phyloP scores from a whole-genome alignment of 2,888 invertebrate species.

The Noctua janthina region DNA sequence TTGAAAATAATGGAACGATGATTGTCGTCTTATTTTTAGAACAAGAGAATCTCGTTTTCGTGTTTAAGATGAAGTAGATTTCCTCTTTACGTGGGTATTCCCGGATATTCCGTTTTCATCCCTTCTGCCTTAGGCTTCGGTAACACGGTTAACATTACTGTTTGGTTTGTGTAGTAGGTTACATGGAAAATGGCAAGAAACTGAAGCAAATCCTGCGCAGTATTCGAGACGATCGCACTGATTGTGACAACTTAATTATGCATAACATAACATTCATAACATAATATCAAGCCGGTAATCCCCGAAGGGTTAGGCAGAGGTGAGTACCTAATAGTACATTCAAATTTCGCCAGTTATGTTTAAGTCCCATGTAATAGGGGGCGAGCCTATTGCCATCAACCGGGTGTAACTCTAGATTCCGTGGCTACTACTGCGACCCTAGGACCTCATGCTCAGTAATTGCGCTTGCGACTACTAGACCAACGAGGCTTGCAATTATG shows the following conservation, averaged over 20 bases:
- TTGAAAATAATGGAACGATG: not conserved
- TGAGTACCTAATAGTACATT: too few species aligned
- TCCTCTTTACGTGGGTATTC: not conserved
- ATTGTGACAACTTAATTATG: not conserved
- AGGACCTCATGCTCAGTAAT: too few species aligned
- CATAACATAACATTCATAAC: too few species aligned
- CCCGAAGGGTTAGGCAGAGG: too few species aligned
- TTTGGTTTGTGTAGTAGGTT: not conserved
- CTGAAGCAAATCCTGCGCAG: not conserved
- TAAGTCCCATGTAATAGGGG: too few species aligned
- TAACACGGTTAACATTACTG: not conserved
- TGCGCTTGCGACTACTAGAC: too few species aligned
- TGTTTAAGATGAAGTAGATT: not conserved
- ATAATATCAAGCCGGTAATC: too few species aligned
- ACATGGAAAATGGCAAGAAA: not conserved
- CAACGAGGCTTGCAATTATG: not conserved
- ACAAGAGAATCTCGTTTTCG: slow-evolving; percentile 2
- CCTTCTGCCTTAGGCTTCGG: not conserved
- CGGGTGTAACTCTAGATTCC: too few species aligned
- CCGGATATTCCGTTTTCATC: not conserved
- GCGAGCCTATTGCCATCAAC: too few species aligned
- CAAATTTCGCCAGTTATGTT: too few species aligned
- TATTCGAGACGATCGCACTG: not conserved
- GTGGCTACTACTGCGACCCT: too few species aligned
- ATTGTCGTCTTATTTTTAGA: not conserved